Evolutionary conservation across 2,888 invertebrate species (phyloP), one percentile per base, ranked within the genome.

Genomic region (Iphiclides podalirius): DNA sequence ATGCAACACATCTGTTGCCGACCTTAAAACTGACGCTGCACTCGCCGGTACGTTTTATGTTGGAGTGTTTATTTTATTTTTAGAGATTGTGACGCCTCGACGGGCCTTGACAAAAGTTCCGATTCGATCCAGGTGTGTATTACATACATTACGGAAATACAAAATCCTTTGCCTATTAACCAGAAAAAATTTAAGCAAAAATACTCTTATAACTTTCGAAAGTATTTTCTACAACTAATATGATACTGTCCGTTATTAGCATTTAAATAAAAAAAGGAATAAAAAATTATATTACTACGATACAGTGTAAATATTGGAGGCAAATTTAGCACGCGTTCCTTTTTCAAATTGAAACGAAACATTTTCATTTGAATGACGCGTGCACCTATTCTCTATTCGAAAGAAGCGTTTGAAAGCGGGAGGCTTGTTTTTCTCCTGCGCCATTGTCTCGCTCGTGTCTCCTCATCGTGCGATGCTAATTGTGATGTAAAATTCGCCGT

Each of bases 401-500:
- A 65, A 65, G 64, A 64, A 65, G 63, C 68, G 69, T 73, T 71
- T 67, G 70, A 70, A 73, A 70, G 67, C 69, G 71, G 75, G 75
- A 78, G 80, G 80, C 81, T 75, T 81, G 85, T 84, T 83, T 83
- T 82, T 83, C 83, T 75, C 60, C 59, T 62, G 64, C 67, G 55
- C 72, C 78, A 83, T 83, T 86, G 85, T 85, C 71, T 67, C 68
- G 63, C 64, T 58, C 68, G 73, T 72, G 73, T 72, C 78, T 72
- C 72, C 73, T 78, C 75, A 79, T 75, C 80, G 74, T 77, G 64
- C 67, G 53, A 62, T 60, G 69, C 69, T 77, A 72, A 85, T 86
- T 86, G 85, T 84, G 64, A 86, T 85, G 83, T 72, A 76, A 83
- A 82, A 72, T 67, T 72, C 63, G 67, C 71, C 75, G 80, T 84